Evolutionary conservation across 2,113 vertebrate genomes (phyloP).

Genomic region (Bubo bubo): DNA sequence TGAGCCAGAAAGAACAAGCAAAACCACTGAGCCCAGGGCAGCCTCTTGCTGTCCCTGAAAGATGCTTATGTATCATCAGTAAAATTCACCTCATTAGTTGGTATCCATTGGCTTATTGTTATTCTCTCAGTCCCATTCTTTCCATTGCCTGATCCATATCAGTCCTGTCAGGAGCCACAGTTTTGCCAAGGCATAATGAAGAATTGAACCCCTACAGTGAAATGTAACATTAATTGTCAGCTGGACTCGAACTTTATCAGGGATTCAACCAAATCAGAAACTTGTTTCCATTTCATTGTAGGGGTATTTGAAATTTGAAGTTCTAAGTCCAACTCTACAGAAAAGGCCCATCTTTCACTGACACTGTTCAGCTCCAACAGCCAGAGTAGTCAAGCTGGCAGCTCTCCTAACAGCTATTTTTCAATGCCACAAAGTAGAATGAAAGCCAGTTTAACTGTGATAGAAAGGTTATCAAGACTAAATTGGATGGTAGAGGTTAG

Average conservation of each 20-base stretch:
- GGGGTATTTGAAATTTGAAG: not conserved
- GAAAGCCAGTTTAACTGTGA: not conserved
- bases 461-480: not conserved
- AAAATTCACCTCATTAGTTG: not conserved
- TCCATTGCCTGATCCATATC: not conserved
- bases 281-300: not conserved
- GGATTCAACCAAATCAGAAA: not conserved
- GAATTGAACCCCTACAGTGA: not conserved
- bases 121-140: not conserved
- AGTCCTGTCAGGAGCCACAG: not conserved
- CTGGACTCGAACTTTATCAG: not conserved
- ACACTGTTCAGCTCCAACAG: not conserved
- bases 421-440: not conserved
- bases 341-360: not conserved
- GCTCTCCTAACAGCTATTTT: not conserved
- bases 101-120: not conserved
- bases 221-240: not conserved
- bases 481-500: not conserved
- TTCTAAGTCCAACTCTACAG: not conserved
- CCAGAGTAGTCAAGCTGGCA: not conserved
- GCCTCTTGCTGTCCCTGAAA: not conserved
- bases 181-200: not conserved
- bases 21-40: not conserved
- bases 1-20: not conserved
- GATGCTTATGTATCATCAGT: not conserved